Percentiles rank a stretch among this genome's conserved stretches.
phyloP scores from a whole-genome alignment of 2,113 vertebrate species.

The Mastomys coucha region DNA sequence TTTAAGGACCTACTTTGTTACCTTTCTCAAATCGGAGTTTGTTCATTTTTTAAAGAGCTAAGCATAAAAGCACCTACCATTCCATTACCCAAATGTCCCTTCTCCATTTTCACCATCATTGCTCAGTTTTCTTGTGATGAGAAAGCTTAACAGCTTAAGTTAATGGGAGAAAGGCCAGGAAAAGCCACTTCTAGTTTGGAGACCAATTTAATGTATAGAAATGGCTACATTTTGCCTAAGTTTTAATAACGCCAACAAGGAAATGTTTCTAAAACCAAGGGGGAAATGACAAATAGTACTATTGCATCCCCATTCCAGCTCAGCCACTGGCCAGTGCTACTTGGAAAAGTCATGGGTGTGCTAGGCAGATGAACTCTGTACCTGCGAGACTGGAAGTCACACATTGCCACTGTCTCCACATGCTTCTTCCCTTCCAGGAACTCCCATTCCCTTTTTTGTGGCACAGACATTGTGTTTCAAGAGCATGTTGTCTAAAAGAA shows the following conservation, averaged over 20 bases:
- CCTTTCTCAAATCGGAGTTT: conserved; percentile 11
- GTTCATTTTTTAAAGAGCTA: background rate
- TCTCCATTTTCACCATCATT: background rate
- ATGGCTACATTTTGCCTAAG: background rate
- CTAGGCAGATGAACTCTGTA: background rate
- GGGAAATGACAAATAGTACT: background rate
- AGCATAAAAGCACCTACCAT: background rate
- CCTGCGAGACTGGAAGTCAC: background rate
- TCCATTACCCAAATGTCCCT: background rate
- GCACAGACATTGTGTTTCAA: conserved; percentile 23
- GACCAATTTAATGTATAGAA: background rate
- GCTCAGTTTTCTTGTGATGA: background rate
- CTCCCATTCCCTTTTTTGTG: conserved; percentile 15
- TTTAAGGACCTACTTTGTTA: conserved; percentile 2
- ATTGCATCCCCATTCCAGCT: background rate
- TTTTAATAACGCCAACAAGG: background rate
- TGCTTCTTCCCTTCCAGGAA: background rate
- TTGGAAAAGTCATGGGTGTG: background rate
- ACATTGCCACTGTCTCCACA: too few species aligned
- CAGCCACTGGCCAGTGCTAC: background rate
- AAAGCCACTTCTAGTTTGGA: conserved; percentile 9
- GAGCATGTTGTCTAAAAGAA: conserved; percentile 31
- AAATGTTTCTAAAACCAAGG: background rate
- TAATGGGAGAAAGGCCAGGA: background rate
- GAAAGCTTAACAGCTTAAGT: background rate